Evolutionary conservation across 1,140 invertebrate species (phyloP), one percentile per base, ranked within the genome.

Genomic region (Drosophila jambulina): DNA sequence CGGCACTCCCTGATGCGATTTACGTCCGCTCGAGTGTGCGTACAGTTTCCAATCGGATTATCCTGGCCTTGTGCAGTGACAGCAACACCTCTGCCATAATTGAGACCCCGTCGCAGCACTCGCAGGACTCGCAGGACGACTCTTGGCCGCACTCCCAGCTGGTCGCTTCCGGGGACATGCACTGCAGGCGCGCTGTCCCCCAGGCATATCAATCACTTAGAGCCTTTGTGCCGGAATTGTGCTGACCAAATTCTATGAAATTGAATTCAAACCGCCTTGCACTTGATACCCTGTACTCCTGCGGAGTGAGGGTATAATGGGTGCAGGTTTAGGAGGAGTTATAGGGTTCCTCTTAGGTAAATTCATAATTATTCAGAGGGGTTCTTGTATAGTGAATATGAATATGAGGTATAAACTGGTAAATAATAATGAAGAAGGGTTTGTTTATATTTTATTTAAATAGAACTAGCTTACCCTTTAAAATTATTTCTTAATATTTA

Each of bases 151-250:
- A n/a, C 25, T n/a, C 48, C 17, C 25, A 4, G 25, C 27, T 6
- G 48, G 13, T 2, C 19, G 34, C 38, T 23, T 45, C 29, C 43
- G 43, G 36, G 15, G 34, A 42, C 21, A n/a, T 25, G 29, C 23
- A 21, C 13, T 49, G 46, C 12, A 29, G 12, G 36, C 17, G 7
- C 23, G 1, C 25, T 51, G 36, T 29, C 53, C 69, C 36, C 7
- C 1, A 36, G 67, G 67, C 67, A 74, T 74, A 72, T 74, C 70
- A 72, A 74, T 74, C 70, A 74, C 70, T 40, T 36, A 9, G 48
- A 48, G 25, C n/a, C 38, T 34, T 42, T 49, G 46, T 42, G 51
- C 25, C 32, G 42, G 25, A 69, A 27, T 34, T 65, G 34, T 58
- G 40, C 21, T 58, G 61, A 40, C 69, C 53, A 59, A 74, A 68